phyloP scores from a whole-genome alignment of 2,888 invertebrate genomes.

The Petrophora chlorosata region DNA sequence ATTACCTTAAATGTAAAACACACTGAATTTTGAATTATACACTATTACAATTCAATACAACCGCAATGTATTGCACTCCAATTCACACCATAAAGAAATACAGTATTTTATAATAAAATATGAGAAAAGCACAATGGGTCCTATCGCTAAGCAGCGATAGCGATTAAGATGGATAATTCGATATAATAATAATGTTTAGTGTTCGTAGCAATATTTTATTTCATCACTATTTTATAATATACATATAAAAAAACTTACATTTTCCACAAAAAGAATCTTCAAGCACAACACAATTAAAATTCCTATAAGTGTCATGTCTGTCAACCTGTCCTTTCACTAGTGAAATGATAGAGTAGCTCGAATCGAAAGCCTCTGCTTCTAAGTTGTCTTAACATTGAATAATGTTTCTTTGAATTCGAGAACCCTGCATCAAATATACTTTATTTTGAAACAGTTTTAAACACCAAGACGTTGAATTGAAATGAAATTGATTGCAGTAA shows the following conservation, averaged over 20 bases:
- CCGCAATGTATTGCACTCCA: too few species aligned
- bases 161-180: too few species aligned
- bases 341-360: slow-evolving; percentile 44
- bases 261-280: slow-evolving; percentile 48
- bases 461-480: slow-evolving; percentile 19
- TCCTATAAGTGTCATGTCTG: slow-evolving; percentile 53
- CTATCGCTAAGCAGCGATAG: too few species aligned
- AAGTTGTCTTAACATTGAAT: slow-evolving; percentile 60
- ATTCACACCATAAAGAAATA: too few species aligned
- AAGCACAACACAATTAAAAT: slow-evolving; percentile 45
- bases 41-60: too few species aligned
- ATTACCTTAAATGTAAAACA: too few species aligned
- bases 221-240: too few species aligned
- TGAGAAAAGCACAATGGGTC: too few species aligned
- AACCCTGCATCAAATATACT: slow-evolving; percentile 47
- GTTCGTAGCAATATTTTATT: too few species aligned
- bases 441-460: slow-evolving; percentile 51
- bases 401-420: slow-evolving; percentile 49
- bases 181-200: too few species aligned
- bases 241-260: slow-evolving; percentile 44
- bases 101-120: too few species aligned
- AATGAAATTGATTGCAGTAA: background rate
- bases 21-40: too few species aligned
- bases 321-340: slow-evolving; percentile 39
- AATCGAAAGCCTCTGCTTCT: slow-evolving; percentile 39